phyloP scores from a whole-genome alignment of 2,797 vertebrate species.

The Erethizon dorsatum region DNA sequence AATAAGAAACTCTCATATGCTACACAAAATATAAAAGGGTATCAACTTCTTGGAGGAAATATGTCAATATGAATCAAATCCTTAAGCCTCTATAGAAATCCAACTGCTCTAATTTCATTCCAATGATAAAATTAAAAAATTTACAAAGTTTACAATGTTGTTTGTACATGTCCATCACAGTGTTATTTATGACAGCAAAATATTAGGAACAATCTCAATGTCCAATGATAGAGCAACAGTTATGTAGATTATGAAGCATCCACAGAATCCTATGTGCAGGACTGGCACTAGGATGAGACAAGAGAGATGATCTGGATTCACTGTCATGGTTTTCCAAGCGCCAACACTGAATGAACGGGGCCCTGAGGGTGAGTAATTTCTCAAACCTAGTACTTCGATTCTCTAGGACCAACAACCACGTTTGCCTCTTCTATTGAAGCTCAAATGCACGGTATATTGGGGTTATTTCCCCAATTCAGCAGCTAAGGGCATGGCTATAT shows the following conservation, averaged over 20 bases:
- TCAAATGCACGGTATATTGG: background rate
- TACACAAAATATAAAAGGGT: background rate
- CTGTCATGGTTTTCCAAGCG: background rate
- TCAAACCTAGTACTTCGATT: background rate
- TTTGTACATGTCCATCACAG: background rate
- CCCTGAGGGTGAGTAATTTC: background rate
- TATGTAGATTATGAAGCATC: no score
- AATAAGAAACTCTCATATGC: background rate
- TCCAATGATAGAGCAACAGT: background rate
- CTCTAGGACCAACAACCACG: background rate
- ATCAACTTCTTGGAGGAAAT: conserved; percentile 2
- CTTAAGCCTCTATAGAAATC: conserved; percentile 29
- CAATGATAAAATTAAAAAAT: background rate
- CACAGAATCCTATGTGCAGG: background rate
- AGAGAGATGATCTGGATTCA: background rate
- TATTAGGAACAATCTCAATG: background rate
- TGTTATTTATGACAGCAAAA: background rate
- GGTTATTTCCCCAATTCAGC: background rate
- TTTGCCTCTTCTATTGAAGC: background rate
- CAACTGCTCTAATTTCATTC: background rate
- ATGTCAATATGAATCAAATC: background rate
- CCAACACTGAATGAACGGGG: accelerated
- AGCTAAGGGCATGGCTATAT: background rate
- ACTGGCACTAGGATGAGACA: background rate
- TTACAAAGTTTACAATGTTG: background rate